phyloP scores from a whole-genome alignment of 2,113 vertebrate genomes.

The Ursus arctos region DNA sequence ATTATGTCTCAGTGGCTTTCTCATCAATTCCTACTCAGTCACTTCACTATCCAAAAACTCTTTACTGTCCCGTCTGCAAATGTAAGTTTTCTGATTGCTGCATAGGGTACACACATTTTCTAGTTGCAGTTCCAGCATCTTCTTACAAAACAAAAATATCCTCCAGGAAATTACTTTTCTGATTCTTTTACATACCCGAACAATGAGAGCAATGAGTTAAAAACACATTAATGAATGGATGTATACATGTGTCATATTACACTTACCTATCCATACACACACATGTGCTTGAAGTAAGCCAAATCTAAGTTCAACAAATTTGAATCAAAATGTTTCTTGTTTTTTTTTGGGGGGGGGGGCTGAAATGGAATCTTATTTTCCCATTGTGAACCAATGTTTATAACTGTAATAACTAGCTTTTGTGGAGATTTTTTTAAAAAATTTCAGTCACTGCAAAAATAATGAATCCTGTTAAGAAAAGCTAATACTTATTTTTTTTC shows the following conservation, averaged over 20 bases:
- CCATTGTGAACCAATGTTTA: neutral
- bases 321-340: neutral
- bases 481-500: neutral
- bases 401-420: neutral
- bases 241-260: neutral
- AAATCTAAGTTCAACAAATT: neutral
- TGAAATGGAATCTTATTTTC: neutral
- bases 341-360: neutral
- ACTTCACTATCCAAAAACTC: neutral
- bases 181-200: neutral
- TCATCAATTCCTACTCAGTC: neutral
- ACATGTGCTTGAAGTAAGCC: neutral
- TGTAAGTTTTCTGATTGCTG: neutral
- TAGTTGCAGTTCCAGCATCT: neutral
- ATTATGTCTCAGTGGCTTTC: neutral
- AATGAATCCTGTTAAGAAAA: conserved; percentile 61
- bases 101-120: neutral
- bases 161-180: neutral
- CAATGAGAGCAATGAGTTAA: neutral
- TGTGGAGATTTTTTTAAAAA: neutral
- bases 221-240: neutral
- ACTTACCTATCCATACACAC: neutral
- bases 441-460: neutral
- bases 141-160: neutral
- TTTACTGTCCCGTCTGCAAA: neutral